Evolutionary conservation across 2,797 vertebrate species (phyloP).

Genomic region (Oreochromis mossambicus): DNA sequence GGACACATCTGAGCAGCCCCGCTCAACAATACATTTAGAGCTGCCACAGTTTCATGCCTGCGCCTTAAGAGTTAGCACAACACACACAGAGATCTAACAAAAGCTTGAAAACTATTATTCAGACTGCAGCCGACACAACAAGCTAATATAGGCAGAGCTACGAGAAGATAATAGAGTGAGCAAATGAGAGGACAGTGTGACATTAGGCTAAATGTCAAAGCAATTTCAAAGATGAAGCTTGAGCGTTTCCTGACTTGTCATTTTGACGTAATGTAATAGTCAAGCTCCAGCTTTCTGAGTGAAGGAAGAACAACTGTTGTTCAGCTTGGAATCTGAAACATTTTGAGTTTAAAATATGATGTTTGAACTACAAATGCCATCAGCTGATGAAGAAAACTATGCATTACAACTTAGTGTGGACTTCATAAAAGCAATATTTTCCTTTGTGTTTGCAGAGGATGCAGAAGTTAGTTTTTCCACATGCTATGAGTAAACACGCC

Average conservation of each 20-base stretch:
- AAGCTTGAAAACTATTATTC: conserved; percentile 17
- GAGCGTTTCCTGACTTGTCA: neutral
- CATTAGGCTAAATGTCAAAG: neutral
- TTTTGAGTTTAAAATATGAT: neutral
- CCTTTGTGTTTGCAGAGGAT: neutral
- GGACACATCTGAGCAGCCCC: conserved; percentile 58
- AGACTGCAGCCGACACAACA: neutral
- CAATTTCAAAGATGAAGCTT: conserved; percentile 5
- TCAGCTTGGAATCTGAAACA: conserved; percentile 1
- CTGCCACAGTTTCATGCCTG: conserved; percentile 42
- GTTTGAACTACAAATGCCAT: neutral
- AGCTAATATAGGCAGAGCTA: neutral
- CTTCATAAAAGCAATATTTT: neutral
- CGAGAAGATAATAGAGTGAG: neutral
- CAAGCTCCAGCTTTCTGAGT: neutral
- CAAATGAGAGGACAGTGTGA: neutral
- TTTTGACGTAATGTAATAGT: neutral
- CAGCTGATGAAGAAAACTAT: neutral
- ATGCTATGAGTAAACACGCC: neutral
- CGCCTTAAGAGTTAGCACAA: conserved; percentile 22
- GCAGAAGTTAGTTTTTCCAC: neutral
- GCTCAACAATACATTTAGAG: conserved; percentile 66
- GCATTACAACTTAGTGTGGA: neutral
- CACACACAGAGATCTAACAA: conserved; percentile 69
- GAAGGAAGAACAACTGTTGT: neutral